Evolutionary conservation across 2,113 vertebrate genomes (phyloP).

Genomic region (Nerophis lumbriciformis): DNA sequence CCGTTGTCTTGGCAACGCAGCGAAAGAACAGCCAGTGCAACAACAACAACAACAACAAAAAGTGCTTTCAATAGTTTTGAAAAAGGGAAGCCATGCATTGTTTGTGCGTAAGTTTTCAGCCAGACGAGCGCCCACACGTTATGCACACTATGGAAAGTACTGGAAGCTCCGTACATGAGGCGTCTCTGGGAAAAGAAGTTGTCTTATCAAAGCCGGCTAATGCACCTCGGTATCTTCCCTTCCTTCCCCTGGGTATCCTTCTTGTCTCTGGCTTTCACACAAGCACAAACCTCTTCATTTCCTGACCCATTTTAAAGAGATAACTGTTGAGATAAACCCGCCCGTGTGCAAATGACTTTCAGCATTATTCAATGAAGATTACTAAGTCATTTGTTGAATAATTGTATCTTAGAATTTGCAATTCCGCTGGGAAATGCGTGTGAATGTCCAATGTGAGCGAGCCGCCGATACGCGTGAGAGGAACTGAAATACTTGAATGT

Average conservation of each 20-base stretch:
- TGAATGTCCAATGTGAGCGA: too few species aligned
- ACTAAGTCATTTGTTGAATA: too few species aligned
- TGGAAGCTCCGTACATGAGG: constrained; percentile 10
- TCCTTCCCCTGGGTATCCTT: constrained; percentile 23
- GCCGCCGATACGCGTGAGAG: too few species aligned
- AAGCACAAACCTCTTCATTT: constrained; percentile 39
- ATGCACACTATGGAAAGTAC: constrained; percentile 2
- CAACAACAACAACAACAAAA: neutral
- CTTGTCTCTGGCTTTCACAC: constrained; percentile 42
- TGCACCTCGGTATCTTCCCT: constrained; percentile 12
- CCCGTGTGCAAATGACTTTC: constrained; percentile 11
- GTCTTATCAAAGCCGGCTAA: constrained; percentile 24
- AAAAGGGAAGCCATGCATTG: constrained; percentile 12
- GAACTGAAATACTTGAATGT: too few species aligned
- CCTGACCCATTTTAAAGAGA: constrained; percentile 58
- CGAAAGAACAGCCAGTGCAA: constrained; percentile 16
- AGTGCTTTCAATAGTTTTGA: constrained; percentile 14
- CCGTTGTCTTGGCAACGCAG: constrained; percentile 53
- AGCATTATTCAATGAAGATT: neutral
- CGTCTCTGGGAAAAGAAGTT: constrained; percentile 30
- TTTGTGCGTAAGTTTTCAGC: neutral
- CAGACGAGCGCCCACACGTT: constrained; percentile 5
- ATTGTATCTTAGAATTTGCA: too few species aligned
- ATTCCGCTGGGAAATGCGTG: too few species aligned
- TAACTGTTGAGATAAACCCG: constrained; percentile 47